Evolutionary conservation across 2,797 vertebrate genomes (phyloP), one percentile per base, ranked within the genome.

Genomic region (Decapterus maruadsi): DNA sequence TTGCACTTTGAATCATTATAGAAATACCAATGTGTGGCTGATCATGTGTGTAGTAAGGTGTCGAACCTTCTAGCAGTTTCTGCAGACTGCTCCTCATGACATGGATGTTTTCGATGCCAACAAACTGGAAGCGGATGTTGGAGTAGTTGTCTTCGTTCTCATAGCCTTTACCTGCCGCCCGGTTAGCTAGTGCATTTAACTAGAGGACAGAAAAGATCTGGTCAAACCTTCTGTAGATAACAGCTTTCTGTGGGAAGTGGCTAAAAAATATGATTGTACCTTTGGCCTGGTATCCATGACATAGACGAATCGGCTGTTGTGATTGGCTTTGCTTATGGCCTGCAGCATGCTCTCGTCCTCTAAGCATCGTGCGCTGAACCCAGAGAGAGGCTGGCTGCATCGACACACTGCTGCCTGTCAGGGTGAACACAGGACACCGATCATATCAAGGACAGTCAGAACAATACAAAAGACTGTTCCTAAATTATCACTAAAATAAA

Each of bases 131-230:
- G 84, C 98, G 96, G 89, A 99, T 99, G 92, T 99, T 98, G 77
- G 97, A 98, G 92, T 99, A 99, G 93, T 99, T 99, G 92, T 99
- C 98, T 89, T 99, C 97, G 26, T 99, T 99, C 91, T 99, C 98
- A 60, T 99, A 99, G 78, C 98, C 98, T 94, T 99, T 99, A 55
- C 98, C 98, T n/a, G 98, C 98, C 14, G 98, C 98, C 87, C 98
- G 95, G 92, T 99, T 99, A 4, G 98, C 98, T 72, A 99, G 93
- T 0, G 98, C 98, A 68, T 99, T 99, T 81, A 99, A 89, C 98
- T 99, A 87, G 34, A 48, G 1, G 67, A 73, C 16, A 50, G 9
- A 42, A 55, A 34, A 11, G 10, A 36, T 40, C 11, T 16, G 14
- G 43, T 16, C 43, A 45, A 17, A 5, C 14, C 13, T 16, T 26